Base-by-base conservation (phyloP, 2,113 vertebrate genomes). In the Pomatostomus ruficeps region DNA sequence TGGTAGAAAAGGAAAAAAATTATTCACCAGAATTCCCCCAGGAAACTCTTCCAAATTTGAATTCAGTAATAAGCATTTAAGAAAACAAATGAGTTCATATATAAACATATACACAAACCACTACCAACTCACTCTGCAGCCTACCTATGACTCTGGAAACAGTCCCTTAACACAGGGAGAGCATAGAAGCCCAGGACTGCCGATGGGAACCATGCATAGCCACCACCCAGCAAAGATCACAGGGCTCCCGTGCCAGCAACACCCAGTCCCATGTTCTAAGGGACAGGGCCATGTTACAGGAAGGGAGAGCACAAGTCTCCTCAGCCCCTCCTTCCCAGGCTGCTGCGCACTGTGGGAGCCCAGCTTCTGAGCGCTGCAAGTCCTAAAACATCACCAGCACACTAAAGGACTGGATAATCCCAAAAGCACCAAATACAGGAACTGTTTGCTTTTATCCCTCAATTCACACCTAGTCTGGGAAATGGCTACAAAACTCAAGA, bases 191-290 rank as follows among this genome's bases (percentile, higher is more conserved):
- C 22, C 55, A 66, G 46, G 10, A 54, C 4, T 75, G 36, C n/a
- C 36, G 31, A 28, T 0, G 8, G 80, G 28, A 90, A 23, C 16
- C 19, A 19, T 1, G 11, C 16, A 19, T 0, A 1, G 3, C 26
- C 51, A 65, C 24, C 21, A 9, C 11, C 10, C 54, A 9, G 52
- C 6, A 5, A 14, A 43, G 48, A 35, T 23, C 52, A 12, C 23
- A 54, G 33, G 40, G 73, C 14, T 45, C 42, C 10, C 1, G 0
- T 9, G 11, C 59, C 28, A 29, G 33, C 38, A 79, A 33, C 29
- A n/a, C 20, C 38, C 35, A 71, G 35, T 3, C 43, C 43, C 36
- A 14, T 9, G 5, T 12, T 57, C 31, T 10, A 29, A 46, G 2
- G 7, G 9, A 68, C 43, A 25, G 42, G 14, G 18, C 11, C 1